A percentile compares a stretch with the other conserved stretches of the same genome.
Evolutionary conservation across 2,888 invertebrate species (phyloP).

Genomic region (Drosophila falleni): DNA sequence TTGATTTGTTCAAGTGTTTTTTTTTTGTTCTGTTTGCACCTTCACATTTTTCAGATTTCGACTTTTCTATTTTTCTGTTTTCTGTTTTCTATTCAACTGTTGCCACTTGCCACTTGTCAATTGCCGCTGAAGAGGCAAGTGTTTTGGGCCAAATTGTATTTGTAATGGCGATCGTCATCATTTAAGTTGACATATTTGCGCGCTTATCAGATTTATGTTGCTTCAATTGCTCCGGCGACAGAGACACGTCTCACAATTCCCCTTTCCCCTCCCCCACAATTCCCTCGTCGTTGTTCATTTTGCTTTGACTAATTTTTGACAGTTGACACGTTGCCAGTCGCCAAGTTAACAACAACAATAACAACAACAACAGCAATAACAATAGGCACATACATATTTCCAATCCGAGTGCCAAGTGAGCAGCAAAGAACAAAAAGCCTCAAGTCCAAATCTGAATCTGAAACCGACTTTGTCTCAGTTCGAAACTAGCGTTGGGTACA

Average conservation of each 20-base stretch:
- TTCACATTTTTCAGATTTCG: constrained; percentile 26
- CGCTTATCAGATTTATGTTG: constrained; percentile 78
- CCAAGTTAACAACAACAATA: constrained; percentile 23
- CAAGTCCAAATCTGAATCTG: constrained; percentile 14
- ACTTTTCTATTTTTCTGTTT: neutral
- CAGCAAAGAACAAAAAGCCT: constrained; percentile 46
- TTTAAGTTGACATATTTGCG: constrained; percentile 71
- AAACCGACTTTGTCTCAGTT: neutral
- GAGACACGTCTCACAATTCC: constrained; percentile 47
- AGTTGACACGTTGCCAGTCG: constrained; percentile 78
- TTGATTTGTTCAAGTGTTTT: constrained; percentile 58
- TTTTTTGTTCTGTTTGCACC: constrained; percentile 33
- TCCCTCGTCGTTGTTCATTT: constrained; percentile 29
- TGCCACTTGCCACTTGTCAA: constrained; percentile 55
- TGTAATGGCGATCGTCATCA: constrained; percentile 49
- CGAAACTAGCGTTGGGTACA: neutral
- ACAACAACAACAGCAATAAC: constrained; percentile 1
- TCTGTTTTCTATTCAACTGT: constrained; percentile 32
- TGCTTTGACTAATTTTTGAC: constrained; percentile 79
- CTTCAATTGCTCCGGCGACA: constrained; percentile 68
- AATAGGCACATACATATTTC: constrained; percentile 6
- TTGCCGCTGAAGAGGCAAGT: constrained; percentile 35
- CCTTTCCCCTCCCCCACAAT: neutral
- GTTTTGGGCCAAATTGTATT: constrained; percentile 24
- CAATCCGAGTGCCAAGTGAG: constrained; percentile 29